Evolutionary conservation across 2,888 invertebrate genomes (phyloP).

Genomic region (Rhagonycha lutea): DNA sequence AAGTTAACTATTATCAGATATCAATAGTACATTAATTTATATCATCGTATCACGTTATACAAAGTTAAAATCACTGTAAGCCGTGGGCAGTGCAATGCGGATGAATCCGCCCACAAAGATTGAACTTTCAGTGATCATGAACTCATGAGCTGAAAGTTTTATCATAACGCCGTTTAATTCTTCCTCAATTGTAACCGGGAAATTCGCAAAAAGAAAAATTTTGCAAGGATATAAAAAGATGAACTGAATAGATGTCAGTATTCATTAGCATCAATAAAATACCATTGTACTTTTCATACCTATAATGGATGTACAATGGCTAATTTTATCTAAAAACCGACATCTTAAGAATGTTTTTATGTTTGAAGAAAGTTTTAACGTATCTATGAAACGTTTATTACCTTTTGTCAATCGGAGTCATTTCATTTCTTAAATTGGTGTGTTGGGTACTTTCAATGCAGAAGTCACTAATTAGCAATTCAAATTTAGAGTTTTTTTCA

Average conservation of each 20-base stretch:
- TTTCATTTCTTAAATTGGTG: neutral
- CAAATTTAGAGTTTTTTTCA: neutral
- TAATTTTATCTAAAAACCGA: neutral
- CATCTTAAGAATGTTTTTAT: neutral
- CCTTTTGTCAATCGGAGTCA: neutral
- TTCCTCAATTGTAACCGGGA: neutral
- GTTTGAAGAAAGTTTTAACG: neutral
- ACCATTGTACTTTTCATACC: neutral
- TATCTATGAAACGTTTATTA: neutral
- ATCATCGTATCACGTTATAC: slow-evolving; percentile 2
- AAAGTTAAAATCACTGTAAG: neutral
- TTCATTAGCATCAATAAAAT: neutral
- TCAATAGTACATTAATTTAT: neutral
- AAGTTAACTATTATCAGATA: neutral
- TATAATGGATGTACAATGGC: neutral
- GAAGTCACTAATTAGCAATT: neutral
- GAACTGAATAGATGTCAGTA: neutral
- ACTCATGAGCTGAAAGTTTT: slow-evolving; percentile 17
- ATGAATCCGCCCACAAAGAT: slow-evolving; percentile 27
- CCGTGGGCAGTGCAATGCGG: slow-evolving; percentile 22
- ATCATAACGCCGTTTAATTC: neutral
- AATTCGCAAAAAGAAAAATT: neutral
- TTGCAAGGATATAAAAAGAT: neutral
- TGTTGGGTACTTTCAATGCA: neutral
- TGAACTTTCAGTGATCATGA: slow-evolving; percentile 30